Conservation (phyloP, 2,797 vertebrate genomes). For the Clarias laeviceps region DNA sequence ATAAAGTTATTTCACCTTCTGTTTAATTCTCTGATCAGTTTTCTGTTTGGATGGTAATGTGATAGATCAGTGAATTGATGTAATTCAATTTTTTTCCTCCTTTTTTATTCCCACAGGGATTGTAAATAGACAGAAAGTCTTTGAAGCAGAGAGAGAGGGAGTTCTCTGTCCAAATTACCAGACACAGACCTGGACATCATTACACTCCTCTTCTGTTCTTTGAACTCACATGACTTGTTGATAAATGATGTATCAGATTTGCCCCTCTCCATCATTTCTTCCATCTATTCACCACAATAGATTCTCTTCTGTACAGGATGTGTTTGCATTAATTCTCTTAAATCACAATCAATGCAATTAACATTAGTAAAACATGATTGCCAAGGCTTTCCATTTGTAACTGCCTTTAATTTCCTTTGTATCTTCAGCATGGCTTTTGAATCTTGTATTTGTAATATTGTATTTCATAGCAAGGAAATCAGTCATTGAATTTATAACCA, state of each 20-base stretch:
- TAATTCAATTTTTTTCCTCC: background rate
- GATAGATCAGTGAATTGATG: background rate
- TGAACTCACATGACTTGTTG: background rate
- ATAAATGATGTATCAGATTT: background rate
- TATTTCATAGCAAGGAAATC: background rate
- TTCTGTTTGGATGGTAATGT: background rate
- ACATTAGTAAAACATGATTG: background rate
- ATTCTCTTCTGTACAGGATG: background rate
- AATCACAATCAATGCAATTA: background rate
- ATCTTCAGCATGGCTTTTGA: background rate
- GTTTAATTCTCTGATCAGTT: background rate
- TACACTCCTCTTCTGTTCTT: background rate
- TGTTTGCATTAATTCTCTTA: background rate
- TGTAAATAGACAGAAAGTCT: background rate
- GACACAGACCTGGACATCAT: background rate
- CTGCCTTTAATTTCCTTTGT: background rate
- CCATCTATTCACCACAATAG: background rate
- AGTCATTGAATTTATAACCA: background rate
- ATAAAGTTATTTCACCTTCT: background rate
- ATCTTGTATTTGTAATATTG: background rate
- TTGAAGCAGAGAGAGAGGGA: background rate
- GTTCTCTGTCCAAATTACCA: background rate
- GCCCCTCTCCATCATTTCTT: background rate
- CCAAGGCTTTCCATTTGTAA: background rate
- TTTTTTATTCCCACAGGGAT: background rate